Evolutionary conservation across 1,140 invertebrate genomes (phyloP).

Genomic region (Drosophila guanche): DNA sequence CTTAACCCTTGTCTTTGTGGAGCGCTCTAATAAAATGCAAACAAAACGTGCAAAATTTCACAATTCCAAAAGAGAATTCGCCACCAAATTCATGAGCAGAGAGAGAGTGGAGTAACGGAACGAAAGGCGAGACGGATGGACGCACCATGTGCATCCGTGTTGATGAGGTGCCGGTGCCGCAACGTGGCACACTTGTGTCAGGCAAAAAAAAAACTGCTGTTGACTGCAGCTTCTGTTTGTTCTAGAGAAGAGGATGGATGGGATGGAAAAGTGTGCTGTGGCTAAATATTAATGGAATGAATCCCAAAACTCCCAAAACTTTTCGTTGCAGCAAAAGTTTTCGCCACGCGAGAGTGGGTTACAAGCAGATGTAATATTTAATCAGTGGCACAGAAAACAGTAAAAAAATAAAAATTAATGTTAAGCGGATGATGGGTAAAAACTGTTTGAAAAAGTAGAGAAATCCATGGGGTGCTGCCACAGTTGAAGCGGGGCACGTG

Average conservation of each 20-base stretch:
- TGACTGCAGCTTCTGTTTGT: conserved; percentile 30
- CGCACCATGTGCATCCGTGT: conserved; percentile 31
- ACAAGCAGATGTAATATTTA: no score
- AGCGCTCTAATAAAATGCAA: conserved; percentile 43
- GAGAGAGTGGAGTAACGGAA: neutral
- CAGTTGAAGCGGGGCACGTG: conserved; percentile 37
- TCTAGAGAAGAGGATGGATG: neutral
- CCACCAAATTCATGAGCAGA: conserved; percentile 6
- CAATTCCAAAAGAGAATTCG: conserved; percentile 18
- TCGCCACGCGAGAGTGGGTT: no score
- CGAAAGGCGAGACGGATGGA: conserved; percentile 3
- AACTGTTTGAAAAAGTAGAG: no score
- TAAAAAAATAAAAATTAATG: no score
- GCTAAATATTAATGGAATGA: conserved; percentile 29
- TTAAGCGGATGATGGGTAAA: no score
- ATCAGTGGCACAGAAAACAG: no score
- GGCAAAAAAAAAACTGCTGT: conserved; percentile 9
- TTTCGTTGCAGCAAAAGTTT: neutral
- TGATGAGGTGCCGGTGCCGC: conserved; percentile 30
- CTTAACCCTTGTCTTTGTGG: neutral
- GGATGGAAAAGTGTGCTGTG: conserved; percentile 10
- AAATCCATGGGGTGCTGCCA: no score
- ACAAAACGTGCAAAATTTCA: conserved; percentile 57
- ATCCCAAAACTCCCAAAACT: conserved; percentile 7
- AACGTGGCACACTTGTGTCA: conserved; percentile 14